Evolutionary conservation across 2,797 vertebrate genomes (phyloP), one percentile per base, ranked within the genome.

Genomic region (Cichlasoma orientale): DNA sequence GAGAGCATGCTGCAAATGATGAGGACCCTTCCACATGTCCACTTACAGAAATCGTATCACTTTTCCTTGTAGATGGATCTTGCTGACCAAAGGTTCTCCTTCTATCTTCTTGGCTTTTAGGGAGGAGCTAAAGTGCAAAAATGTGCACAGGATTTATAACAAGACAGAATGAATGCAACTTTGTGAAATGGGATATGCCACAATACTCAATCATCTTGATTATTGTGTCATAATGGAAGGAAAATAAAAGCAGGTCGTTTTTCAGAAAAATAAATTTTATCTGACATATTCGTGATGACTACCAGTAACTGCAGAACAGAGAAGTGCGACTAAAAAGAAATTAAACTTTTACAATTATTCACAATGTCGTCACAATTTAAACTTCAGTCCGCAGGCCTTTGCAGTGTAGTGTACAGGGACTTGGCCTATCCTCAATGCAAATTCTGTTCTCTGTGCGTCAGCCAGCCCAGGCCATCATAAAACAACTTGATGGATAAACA

Each of bases 401-500:
- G 81, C 83, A 76, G 82, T 86, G 80, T 77, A n/a, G 33, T 79
- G 55, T 92, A 83, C 79, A 21, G 78, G 59, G 76, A 82, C 84
- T 87, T 47, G 21, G 72, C 81, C 57, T 33, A 86, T 83, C 85
- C 89, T 44, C 87, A 63, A 93, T 89, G 89, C 91, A 90, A 89
- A 94, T 93, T 84, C 82, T 78, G 33, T 88, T 91, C 86, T 90
- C 87, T 86, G 80, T 25, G 44, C 23, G 71, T 85, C 85, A 88
- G 86, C 88, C 79, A 57, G 80, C 82, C 59, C 71, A 55, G 86
- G 76, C 86, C 89, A 53, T 93, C 92, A 91, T 94, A 93, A 94
- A 95, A 92, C 92, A 95, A 91, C 82, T 85, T 93, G 94, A 95
- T 93, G 90, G 92, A 95, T 94, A 86, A 81, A 54, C 84, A 81